These are phyloP conservation scores for Papilio gigon DNA, from an alignment of 2,888 invertebrate genomes.

Conservation along the genomic window DNA sequence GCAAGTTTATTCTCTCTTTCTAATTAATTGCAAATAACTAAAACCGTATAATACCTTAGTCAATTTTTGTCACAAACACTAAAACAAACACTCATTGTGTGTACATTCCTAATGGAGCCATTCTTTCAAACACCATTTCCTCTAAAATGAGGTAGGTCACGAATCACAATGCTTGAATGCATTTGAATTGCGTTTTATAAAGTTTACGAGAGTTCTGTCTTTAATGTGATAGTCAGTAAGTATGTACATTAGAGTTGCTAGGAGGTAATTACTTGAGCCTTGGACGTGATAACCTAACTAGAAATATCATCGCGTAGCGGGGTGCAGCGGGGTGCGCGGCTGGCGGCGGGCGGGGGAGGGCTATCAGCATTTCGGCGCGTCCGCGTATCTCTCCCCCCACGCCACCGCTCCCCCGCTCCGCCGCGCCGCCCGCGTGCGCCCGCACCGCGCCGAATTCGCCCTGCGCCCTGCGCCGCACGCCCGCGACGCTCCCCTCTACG, in stretches of 20 bases:
- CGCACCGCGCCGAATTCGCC: constrained; percentile 77
- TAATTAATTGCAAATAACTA: too few species aligned
- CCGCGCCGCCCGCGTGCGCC: constrained; percentile 64
- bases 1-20: too few species aligned
- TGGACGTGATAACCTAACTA: constrained; percentile 24
- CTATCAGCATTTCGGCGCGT: constrained; percentile 81
- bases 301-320: constrained; percentile 48
- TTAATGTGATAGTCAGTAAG: not conserved
- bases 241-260: constrained; percentile 9
- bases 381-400: constrained; percentile 54
- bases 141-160: constrained; percentile 22
- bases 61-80: not conserved
- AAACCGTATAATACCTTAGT: not conserved
- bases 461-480: constrained; percentile 67
- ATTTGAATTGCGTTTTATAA: not conserved
- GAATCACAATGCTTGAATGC: constrained; percentile 2
- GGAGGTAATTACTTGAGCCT: not conserved
- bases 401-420: constrained; percentile 42
- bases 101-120: not conserved
- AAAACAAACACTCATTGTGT: not conserved
- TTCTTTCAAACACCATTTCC: not conserved
- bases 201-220: not conserved
- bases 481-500: constrained; percentile 75
- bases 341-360: constrained; percentile 56
- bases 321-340: constrained; percentile 50